Evolutionary conservation across 1,140 invertebrate species (phyloP).

Genomic region (Apis laboriosa): DNA sequence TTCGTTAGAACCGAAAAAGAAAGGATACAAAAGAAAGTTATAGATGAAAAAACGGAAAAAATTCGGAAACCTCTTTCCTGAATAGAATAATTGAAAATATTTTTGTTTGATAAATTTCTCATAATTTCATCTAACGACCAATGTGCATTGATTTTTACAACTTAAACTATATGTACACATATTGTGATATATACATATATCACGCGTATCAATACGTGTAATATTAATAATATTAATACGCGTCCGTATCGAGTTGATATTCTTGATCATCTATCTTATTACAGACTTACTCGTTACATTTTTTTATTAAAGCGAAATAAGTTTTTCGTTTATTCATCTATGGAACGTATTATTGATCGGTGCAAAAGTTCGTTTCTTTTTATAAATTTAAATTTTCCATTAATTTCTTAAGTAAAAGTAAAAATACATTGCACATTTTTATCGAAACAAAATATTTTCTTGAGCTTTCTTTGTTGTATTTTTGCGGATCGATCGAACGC

Average conservation of each 20-base stretch:
- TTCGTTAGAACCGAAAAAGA: slow-evolving; percentile 57
- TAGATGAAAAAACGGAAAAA: slow-evolving; percentile 8
- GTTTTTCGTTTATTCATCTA: background rate
- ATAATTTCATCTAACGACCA: background rate
- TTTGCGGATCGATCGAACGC: too few species aligned
- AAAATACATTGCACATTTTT: background rate
- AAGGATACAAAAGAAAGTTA: slow-evolving; percentile 25
- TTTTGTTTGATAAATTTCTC: background rate
- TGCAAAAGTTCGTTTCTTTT: background rate
- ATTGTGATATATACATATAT: background rate
- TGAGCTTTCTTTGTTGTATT: background rate
- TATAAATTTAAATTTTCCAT: background rate
- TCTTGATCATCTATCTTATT: background rate
- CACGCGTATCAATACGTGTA: background rate
- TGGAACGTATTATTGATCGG: background rate
- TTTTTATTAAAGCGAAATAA: background rate
- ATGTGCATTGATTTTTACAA: background rate
- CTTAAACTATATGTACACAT: background rate
- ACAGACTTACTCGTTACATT: background rate
- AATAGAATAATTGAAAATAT: background rate
- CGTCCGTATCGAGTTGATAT: background rate
- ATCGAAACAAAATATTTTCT: background rate
- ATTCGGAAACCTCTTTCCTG: background rate
- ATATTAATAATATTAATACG: background rate
- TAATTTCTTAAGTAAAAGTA: background rate